phyloP scores from a whole-genome alignment of 1,140 invertebrate genomes.

The Neodiprion fabricii region DNA sequence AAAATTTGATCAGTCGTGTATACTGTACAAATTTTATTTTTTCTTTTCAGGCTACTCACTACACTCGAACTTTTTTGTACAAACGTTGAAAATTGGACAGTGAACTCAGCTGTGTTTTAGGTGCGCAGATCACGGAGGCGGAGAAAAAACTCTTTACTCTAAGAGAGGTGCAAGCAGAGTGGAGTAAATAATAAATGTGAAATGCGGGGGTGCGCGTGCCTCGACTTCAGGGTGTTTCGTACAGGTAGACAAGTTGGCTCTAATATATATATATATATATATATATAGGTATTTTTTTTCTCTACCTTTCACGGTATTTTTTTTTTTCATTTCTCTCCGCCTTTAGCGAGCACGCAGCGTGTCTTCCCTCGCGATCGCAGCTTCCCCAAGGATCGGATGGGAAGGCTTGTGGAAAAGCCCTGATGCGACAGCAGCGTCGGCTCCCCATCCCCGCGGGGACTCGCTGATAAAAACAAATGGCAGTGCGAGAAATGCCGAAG shows the following conservation, averaged over 20 bases:
- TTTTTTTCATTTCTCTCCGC: too few relatives aligned
- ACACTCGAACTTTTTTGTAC: too few relatives aligned
- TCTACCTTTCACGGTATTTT: too few relatives aligned
- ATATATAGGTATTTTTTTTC: too few relatives aligned
- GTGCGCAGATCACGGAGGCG: too few relatives aligned
- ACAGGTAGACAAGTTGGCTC: background rate
- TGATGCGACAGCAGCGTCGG: conserved; percentile 25
- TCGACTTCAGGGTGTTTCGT: background rate
- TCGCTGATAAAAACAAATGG: conserved; percentile 61
- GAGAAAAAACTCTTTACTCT: background rate
- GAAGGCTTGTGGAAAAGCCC: conserved; percentile 4
- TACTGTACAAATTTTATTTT: too few relatives aligned
- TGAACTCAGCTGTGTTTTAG: too few relatives aligned
- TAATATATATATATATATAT: too few relatives aligned
- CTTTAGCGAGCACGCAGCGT: background rate
- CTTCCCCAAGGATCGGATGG: background rate
- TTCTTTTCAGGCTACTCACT: too few relatives aligned
- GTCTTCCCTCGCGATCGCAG: background rate
- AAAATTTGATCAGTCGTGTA: too few relatives aligned
- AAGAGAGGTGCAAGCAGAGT: background rate
- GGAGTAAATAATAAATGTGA: background rate
- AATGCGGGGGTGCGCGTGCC: background rate
- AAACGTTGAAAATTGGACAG: too few relatives aligned
- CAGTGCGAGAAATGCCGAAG: conserved; percentile 36
- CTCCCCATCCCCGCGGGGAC: conserved; percentile 43